phyloP scores from a whole-genome alignment of 2,113 vertebrate genomes.

The Butastur rufipennis region DNA sequence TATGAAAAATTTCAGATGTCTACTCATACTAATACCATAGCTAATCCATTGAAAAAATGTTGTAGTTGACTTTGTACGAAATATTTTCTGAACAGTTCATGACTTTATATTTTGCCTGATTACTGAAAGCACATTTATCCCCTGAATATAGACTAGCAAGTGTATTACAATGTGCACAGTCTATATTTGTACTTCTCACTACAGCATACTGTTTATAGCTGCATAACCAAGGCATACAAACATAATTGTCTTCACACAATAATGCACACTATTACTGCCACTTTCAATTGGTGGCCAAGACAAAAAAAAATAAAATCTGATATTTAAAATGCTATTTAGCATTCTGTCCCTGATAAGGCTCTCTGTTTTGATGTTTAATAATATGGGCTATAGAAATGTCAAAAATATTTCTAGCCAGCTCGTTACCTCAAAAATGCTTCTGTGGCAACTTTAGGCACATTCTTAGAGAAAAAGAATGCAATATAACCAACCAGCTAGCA shows the following conservation, averaged over 20 bases:
- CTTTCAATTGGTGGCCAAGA: not conserved
- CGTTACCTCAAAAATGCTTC: constrained; percentile 16
- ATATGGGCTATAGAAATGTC: constrained; percentile 19
- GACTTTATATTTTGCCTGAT: not conserved
- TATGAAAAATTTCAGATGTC: not conserved
- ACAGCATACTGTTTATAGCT: not conserved
- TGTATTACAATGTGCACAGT: not conserved
- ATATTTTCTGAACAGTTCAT: not conserved
- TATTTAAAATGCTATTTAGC: not conserved
- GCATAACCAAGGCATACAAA: not conserved
- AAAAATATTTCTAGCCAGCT: not conserved
- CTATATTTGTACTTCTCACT: not conserved
- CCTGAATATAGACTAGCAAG: not conserved
- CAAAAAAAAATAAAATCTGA: not conserved
- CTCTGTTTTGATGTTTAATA: not conserved
- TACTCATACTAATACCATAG: not conserved
- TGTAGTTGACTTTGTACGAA: not conserved
- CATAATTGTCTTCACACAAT: not conserved
- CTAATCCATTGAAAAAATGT: not conserved
- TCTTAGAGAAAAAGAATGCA: constrained; percentile 1
- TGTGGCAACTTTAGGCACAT: not conserved
- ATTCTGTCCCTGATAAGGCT: not conserved
- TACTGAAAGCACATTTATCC: not conserved
- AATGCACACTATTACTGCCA: not conserved
- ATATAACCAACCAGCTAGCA: not conserved